phyloP scores from a whole-genome alignment of 2,888 invertebrate species.

The Amphipoea oculea region DNA sequence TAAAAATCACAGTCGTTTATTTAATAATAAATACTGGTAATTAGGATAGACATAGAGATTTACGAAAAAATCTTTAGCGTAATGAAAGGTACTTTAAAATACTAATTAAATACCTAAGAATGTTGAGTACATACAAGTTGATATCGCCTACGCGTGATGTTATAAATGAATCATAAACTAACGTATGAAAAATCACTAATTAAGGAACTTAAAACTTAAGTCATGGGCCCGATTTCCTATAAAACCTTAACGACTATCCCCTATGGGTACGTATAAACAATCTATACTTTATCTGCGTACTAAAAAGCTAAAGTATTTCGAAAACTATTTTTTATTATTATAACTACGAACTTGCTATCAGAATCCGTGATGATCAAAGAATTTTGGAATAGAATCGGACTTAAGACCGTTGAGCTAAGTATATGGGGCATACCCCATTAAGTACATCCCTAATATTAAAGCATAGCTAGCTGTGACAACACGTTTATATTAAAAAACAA shows the following conservation, averaged over 20 bases:
- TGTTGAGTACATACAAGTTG: constrained; percentile 81
- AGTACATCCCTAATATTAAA: constrained; percentile 66
- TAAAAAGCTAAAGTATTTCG: constrained; percentile 87
- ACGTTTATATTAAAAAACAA: constrained; percentile 57
- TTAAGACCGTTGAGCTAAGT: constrained; percentile 64
- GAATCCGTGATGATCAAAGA: constrained; percentile 68
- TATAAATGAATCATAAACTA: constrained; percentile 66
- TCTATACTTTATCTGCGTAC: constrained; percentile 81
- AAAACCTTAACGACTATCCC: constrained; percentile 83
- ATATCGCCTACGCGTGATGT: constrained; percentile 70
- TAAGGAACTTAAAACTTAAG: constrained; percentile 87
- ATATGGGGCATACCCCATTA: constrained; percentile 52
- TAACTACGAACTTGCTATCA: constrained; percentile 73
- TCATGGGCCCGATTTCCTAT: constrained; percentile 89
- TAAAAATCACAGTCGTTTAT: constrained; percentile 91
- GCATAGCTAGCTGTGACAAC: constrained; percentile 67
- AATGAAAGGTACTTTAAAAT: constrained; percentile 82
- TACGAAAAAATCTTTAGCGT: constrained; percentile 87
- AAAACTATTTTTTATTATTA: constrained; percentile 78
- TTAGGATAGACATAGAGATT: constrained; percentile 88
- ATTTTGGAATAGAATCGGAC: constrained; percentile 67
- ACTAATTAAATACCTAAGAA: constrained; percentile 82
- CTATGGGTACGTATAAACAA: constrained; percentile 85
- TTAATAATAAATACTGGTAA: constrained; percentile 89
- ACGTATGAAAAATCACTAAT: constrained; percentile 67